Evolutionary conservation across 2,797 vertebrate species (phyloP).

Genomic region (Salmo trutta): DNA sequence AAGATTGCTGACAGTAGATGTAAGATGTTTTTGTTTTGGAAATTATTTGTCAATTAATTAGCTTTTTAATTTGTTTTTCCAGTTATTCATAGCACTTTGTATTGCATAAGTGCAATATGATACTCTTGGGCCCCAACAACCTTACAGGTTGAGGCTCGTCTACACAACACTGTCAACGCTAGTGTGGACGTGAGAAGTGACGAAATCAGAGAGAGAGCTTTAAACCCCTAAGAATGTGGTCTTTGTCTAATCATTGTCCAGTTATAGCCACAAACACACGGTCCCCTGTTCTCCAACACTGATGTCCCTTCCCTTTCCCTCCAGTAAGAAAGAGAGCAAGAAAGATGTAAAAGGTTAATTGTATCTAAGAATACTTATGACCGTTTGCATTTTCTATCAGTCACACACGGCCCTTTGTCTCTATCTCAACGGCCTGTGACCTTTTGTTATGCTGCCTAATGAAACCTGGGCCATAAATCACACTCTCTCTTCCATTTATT

Average conservation of each 20-base stretch:
- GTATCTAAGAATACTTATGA: constrained; percentile 74
- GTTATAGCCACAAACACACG: background rate
- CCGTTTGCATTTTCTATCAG: constrained; percentile 71
- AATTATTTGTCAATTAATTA: background rate
- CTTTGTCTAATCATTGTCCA: background rate
- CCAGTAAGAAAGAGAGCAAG: constrained; percentile 36
- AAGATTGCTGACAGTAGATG: background rate
- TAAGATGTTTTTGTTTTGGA: background rate
- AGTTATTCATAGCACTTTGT: background rate
- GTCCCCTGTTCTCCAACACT: background rate
- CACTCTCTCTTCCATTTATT: constrained; percentile 53
- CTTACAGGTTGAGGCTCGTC: background rate
- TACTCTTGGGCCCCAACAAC: background rate
- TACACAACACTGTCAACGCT: background rate
- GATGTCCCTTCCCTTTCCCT: constrained; percentile 30
- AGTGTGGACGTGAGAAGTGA: background rate
- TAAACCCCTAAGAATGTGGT: background rate
- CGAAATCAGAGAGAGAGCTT: background rate
- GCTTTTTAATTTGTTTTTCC: background rate
- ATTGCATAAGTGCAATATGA: background rate
- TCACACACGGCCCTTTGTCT: constrained; percentile 39
- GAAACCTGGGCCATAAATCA: constrained; percentile 72
- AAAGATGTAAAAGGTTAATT: constrained; percentile 74
- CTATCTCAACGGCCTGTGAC: constrained; percentile 66
- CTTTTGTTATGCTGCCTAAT: constrained; percentile 73